Conservation (phyloP, 1,140 invertebrate species). For the Patella vulgata region DNA sequence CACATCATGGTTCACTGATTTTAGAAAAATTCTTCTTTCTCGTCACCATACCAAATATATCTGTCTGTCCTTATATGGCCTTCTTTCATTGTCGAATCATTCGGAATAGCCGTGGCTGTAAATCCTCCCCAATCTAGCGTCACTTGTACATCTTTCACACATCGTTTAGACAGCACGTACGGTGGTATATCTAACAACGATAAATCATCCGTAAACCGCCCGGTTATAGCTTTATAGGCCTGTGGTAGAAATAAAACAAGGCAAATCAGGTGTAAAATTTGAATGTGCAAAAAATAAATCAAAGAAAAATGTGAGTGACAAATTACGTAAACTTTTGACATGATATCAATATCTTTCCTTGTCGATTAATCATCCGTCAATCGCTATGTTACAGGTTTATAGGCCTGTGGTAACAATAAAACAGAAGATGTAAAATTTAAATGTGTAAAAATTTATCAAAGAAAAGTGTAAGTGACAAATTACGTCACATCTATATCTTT, state of each 20-base stretch:
- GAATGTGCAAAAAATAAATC: background rate
- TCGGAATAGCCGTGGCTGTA: slow-evolving; percentile 25
- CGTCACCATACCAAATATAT: slow-evolving; percentile 38
- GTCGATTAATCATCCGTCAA: too few relatives aligned
- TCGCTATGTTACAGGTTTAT: too few relatives aligned
- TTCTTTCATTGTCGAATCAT: slow-evolving; percentile 16
- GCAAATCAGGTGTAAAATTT: background rate
- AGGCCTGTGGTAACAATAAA: too few relatives aligned
- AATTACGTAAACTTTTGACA: too few relatives aligned
- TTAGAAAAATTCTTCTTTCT: slow-evolving; percentile 28
- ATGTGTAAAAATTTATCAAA: too few relatives aligned
- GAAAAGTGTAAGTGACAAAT: too few relatives aligned
- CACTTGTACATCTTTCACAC: slow-evolving; percentile 28
- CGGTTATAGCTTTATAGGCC: slow-evolving; percentile 39
- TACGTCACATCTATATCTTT: too few relatives aligned
- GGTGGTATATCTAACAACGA: slow-evolving; percentile 28
- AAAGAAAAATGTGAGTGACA: background rate
- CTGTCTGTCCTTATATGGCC: slow-evolving; percentile 41
- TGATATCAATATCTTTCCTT: too few relatives aligned
- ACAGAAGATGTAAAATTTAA: too few relatives aligned
- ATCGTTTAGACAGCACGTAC: slow-evolving; percentile 31
- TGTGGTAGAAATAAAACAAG: slow-evolving; percentile 14
- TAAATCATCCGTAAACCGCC: slow-evolving; percentile 35
- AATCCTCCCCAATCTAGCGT: slow-evolving; percentile 40
- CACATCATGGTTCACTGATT: too few relatives aligned